Percentiles rank a stretch among this genome's conserved stretches.
phyloP scores from a whole-genome alignment of 2,888 invertebrate genomes.

The Hedya salicella region DNA sequence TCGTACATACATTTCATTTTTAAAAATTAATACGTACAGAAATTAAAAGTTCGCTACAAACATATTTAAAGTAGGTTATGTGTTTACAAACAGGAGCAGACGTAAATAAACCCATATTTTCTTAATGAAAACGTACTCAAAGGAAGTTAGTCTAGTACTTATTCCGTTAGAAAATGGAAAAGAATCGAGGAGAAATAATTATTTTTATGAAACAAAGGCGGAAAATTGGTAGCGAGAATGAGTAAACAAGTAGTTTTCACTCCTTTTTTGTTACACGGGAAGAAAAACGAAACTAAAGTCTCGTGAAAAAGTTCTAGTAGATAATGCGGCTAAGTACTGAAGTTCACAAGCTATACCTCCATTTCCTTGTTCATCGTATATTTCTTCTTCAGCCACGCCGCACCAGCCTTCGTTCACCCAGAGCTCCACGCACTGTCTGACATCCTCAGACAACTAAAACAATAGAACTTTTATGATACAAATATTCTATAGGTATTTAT shows the following conservation, averaged over 20 bases:
- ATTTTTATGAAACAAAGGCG: background rate
- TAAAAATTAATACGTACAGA: no score
- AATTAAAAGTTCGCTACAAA: no score
- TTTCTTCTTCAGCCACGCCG: slow-evolving; percentile 77
- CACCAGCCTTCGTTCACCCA: slow-evolving; percentile 81
- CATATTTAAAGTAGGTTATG: background rate
- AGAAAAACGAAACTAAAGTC: slow-evolving; percentile 1
- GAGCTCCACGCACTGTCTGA: slow-evolving; percentile 76
- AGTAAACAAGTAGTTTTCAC: background rate
- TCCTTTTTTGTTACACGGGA: background rate
- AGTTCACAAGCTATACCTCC: slow-evolving; percentile 54
- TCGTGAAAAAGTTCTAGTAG: slow-evolving; percentile 11
- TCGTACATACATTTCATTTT: no score
- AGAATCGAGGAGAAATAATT: background rate
- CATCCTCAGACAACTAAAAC: slow-evolving; percentile 79
- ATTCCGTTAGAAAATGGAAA: background rate
- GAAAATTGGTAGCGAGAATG: background rate
- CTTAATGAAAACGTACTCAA: background rate
- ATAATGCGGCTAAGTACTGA: background rate
- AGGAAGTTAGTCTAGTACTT: background rate
- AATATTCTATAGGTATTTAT: no score
- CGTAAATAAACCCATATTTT: background rate
- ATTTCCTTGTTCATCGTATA: slow-evolving; percentile 72
- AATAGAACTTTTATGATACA: no score
- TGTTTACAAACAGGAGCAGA: background rate